Percentiles rank a stretch among this genome's conserved stretches.
phyloP scores from a whole-genome alignment of 2,888 invertebrate species.

The Agonopterix subpropinquella region DNA sequence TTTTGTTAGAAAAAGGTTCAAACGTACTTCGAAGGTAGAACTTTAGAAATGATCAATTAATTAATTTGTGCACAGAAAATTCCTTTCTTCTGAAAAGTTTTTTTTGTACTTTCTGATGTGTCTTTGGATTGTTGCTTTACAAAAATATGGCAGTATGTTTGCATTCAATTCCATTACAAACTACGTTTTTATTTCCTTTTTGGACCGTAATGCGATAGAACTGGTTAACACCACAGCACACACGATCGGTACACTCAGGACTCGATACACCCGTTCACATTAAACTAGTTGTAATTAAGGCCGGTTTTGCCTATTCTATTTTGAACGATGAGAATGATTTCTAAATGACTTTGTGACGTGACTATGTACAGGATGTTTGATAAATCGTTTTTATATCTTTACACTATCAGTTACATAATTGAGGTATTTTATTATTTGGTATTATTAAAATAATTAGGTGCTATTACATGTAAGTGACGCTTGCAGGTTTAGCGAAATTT shows the following conservation, averaged over 20 bases:
- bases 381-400: conserved; percentile 37
- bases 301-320: conserved; percentile 68
- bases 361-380: conserved; percentile 66
- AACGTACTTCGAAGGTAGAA: no score
- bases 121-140: conserved; percentile 38
- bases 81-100: conserved; percentile 2
- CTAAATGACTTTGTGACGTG: conserved; percentile 30
- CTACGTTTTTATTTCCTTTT: conserved; percentile 23
- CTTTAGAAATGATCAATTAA: not conserved
- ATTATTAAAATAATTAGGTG: conserved; percentile 28
- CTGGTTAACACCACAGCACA: conserved; percentile 14
- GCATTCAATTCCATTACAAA: conserved; percentile 65
- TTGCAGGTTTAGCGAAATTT: conserved; percentile 17
- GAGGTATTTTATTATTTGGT: conserved; percentile 32
- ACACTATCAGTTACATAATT: conserved; percentile 26
- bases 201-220: conserved; percentile 25
- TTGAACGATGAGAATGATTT: conserved; percentile 47
- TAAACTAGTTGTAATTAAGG: conserved; percentile 58
- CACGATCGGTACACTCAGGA: conserved; percentile 20
- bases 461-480: conserved; percentile 28
- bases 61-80: not conserved
- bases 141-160: conserved; percentile 70
- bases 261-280: conserved; percentile 24
- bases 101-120: conserved; percentile 41
- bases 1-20: no score